Evolutionary conservation across 1,140 invertebrate species (phyloP).

Genomic region (Diorhabda sublineata): DNA sequence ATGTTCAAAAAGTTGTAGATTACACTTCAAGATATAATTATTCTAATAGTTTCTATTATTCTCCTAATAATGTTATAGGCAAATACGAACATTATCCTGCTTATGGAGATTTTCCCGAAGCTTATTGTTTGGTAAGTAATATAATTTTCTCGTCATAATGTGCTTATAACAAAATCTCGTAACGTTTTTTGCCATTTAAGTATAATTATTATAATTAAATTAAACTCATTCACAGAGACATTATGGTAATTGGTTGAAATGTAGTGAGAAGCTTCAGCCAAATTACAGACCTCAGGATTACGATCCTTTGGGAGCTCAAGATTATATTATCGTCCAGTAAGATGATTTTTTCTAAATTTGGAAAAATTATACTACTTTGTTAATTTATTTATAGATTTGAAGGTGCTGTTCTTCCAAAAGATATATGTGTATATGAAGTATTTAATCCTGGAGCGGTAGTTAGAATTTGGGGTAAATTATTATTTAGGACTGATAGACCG

Average conservation of each 20-base stretch:
- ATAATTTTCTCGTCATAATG: not conserved
- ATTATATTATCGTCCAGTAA: conserved; percentile 71
- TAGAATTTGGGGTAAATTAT: conserved; percentile 68
- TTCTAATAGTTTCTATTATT: conserved; percentile 82
- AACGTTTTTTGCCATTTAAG: not conserved
- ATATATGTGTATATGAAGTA: conserved; percentile 80
- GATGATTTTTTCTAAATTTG: conserved; percentile 3
- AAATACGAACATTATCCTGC: conserved; percentile 77
- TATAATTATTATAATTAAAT: not conserved
- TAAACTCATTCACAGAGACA: conserved; percentile 63
- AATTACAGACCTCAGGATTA: conserved; percentile 74
- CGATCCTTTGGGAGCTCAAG: conserved; percentile 65
- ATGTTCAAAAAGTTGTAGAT: conserved; percentile 65
- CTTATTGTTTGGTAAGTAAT: conserved; percentile 76
- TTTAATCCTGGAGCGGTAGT: conserved; percentile 86
- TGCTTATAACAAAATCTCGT: not conserved
- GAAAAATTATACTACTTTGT: not conserved
- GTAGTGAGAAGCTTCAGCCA: conserved; percentile 63
- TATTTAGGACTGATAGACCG: conserved; percentile 40
- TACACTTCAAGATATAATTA: conserved; percentile 89
- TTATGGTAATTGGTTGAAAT: conserved; percentile 86
- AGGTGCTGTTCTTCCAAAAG: conserved; percentile 68
- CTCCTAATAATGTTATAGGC: conserved; percentile 78
- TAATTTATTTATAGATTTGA: conserved; percentile 60
- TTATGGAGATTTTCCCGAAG: conserved; percentile 86